Evolutionary conservation across 2,888 invertebrate genomes (phyloP).

Genomic region (Subacronicta megacephala): DNA sequence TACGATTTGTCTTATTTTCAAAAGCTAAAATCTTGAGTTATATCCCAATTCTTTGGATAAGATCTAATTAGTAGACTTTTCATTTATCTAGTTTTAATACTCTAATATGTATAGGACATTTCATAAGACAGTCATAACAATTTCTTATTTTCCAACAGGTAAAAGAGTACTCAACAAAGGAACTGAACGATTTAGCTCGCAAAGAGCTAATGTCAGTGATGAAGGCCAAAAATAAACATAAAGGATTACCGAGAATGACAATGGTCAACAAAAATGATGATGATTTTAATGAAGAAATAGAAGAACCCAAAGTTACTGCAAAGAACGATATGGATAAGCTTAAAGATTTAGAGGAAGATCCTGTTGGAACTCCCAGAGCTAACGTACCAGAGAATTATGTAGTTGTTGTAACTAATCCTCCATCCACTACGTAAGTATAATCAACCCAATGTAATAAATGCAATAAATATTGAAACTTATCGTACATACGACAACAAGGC

Average conservation of each 20-base stretch:
- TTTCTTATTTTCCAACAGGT: conserved; percentile 59
- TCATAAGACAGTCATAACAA: no score
- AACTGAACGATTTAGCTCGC: conserved; percentile 78
- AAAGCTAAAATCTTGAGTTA: no score
- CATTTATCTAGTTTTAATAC: no score
- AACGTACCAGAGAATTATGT: conserved; percentile 76
- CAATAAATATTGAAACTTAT: no score
- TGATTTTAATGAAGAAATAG: conserved; percentile 51
- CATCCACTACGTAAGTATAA: conserved; percentile 68
- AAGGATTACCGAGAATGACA: conserved; percentile 62
- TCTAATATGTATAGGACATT: no score
- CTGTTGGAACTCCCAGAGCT: conserved; percentile 75
- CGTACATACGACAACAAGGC: no score
- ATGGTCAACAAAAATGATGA: conserved; percentile 11
- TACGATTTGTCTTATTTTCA: no score
- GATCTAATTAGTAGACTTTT: no score
- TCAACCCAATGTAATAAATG: no score
- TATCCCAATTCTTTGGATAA: no score
- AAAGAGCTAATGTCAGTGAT: conserved; percentile 71
- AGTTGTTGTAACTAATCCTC: conserved; percentile 70
- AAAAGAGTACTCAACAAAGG: conserved; percentile 82
- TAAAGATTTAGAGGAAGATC: conserved; percentile 81
- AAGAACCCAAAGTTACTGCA: conserved; percentile 57
- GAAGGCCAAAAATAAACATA: conserved; percentile 67
- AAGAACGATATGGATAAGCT: conserved; percentile 70